These are phyloP conservation scores for Eupithecia dodoneata DNA, from an alignment of 2,888 invertebrate genomes.

Conservation along the genomic window DNA sequence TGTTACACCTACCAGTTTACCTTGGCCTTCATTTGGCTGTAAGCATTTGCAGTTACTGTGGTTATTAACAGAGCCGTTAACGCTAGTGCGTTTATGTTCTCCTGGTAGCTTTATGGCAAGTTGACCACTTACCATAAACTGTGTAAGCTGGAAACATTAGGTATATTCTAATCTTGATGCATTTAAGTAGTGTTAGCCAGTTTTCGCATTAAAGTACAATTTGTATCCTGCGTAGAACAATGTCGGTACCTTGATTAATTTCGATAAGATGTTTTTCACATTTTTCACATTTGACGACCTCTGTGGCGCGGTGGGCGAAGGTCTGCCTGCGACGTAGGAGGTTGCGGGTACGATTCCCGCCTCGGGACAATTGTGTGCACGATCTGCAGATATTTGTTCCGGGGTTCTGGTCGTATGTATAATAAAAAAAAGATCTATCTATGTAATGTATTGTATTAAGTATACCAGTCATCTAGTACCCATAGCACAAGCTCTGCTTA, in stretches of 20 bases:
- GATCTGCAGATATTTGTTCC: too few relatives aligned
- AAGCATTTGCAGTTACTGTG: conserved; percentile 33
- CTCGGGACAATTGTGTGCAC: too few relatives aligned
- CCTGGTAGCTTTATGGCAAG: conserved; percentile 28
- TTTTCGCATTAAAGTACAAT: neutral
- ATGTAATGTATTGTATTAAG: too few relatives aligned
- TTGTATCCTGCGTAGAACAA: neutral
- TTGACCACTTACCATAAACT: conserved; percentile 19
- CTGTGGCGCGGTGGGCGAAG: too few relatives aligned
- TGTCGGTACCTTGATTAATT: neutral
- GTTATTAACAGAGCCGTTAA: conserved; percentile 36
- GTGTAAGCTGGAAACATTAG: neutral
- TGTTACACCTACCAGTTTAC: conserved; percentile 26
- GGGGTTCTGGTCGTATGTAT: too few relatives aligned
- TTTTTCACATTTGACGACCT: too few relatives aligned
- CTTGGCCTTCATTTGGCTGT: conserved; percentile 31
- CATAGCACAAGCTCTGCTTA: too few relatives aligned
- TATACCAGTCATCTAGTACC: too few relatives aligned
- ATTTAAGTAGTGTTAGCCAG: neutral
- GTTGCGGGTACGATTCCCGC: too few relatives aligned
- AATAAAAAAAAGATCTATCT: too few relatives aligned
- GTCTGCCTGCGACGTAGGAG: too few relatives aligned
- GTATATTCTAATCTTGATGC: conserved; percentile 2
- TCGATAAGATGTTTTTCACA: neutral
- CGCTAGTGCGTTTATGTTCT: conserved; percentile 33